Evolutionary conservation across 1,140 invertebrate genomes (phyloP).

Genomic region (Zelostemma sp.): DNA sequence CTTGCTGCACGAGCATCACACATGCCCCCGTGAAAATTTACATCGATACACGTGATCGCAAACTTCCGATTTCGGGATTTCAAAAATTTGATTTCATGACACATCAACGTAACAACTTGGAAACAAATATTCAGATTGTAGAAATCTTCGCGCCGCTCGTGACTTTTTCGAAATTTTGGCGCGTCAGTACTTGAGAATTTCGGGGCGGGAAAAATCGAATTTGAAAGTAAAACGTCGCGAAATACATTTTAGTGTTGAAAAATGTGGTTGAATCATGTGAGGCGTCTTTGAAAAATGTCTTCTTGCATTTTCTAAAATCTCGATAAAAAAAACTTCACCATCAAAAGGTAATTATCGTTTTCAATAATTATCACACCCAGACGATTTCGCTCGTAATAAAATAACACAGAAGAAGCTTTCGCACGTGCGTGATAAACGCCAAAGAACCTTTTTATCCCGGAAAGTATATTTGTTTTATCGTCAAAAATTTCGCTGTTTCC

Average conservation of each 20-base stretch:
- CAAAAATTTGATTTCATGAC: too few relatives aligned
- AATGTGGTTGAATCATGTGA: too few relatives aligned
- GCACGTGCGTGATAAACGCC: neutral
- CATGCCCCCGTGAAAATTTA: neutral
- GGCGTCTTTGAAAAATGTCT: too few relatives aligned
- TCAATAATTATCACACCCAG: neutral
- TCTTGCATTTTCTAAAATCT: too few relatives aligned
- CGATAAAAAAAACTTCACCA: too few relatives aligned
- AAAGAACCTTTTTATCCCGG: neutral
- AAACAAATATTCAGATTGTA: neutral
- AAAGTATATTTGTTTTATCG: conserved; percentile 4
- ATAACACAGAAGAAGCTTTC: neutral
- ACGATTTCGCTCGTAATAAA: neutral
- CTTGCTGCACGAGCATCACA: conserved; percentile 17
- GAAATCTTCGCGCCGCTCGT: neutral
- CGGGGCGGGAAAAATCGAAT: too few relatives aligned
- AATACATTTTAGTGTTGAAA: too few relatives aligned
- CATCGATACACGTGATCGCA: conserved; percentile 27
- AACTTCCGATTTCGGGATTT: neutral
- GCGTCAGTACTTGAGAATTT: too few relatives aligned
- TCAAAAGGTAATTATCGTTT: too few relatives aligned
- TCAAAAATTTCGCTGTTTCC: conserved; percentile 1
- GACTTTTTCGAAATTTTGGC: conserved; percentile 1
- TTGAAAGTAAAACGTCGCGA: too few relatives aligned
- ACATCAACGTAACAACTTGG: too few relatives aligned